These are phyloP conservation scores for Apamea crenata DNA, from an alignment of 2,888 invertebrate species.

Conservation along the genomic window DNA sequence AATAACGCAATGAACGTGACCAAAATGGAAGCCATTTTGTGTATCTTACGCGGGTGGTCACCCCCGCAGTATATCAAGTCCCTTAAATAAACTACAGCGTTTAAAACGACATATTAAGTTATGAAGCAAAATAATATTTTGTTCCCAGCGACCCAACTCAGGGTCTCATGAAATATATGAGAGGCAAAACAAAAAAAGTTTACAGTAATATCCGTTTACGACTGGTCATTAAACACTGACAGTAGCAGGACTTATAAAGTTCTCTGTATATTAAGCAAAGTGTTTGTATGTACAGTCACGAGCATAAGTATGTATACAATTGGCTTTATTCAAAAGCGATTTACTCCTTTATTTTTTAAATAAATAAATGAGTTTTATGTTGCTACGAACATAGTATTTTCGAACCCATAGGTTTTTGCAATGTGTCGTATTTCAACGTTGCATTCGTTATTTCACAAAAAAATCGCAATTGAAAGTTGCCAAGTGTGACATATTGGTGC, in stretches of 20 bases:
- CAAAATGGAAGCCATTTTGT: neutral
- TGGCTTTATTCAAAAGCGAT: too few species aligned
- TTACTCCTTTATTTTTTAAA: too few species aligned
- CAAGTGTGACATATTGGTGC: too few species aligned
- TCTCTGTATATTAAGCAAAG: constrained; percentile 60
- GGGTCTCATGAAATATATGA: constrained; percentile 65
- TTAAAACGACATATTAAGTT: constrained; percentile 49
- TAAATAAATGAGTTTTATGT: too few species aligned
- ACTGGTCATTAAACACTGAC: constrained; percentile 81
- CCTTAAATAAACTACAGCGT: constrained; percentile 37
- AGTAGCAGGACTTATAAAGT: constrained; percentile 69
- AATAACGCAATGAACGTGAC: neutral
- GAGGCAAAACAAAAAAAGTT: constrained; percentile 71
- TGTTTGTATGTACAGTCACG: constrained; percentile 12
- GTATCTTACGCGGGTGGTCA: neutral
- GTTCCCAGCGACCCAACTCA: constrained; percentile 44
- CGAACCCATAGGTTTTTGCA: too few species aligned
- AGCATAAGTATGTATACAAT: too few species aligned
- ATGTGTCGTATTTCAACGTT: too few species aligned
- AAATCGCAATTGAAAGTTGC: too few species aligned
- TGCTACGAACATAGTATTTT: too few species aligned
- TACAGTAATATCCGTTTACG: constrained; percentile 78
- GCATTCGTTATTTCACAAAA: too few species aligned
- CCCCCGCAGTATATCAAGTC: neutral
- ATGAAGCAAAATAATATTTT: constrained; percentile 49